These are phyloP conservation scores for Pseudomugil gertrudae DNA, from an alignment of 2,797 vertebrate species.

Conservation along the genomic window DNA sequence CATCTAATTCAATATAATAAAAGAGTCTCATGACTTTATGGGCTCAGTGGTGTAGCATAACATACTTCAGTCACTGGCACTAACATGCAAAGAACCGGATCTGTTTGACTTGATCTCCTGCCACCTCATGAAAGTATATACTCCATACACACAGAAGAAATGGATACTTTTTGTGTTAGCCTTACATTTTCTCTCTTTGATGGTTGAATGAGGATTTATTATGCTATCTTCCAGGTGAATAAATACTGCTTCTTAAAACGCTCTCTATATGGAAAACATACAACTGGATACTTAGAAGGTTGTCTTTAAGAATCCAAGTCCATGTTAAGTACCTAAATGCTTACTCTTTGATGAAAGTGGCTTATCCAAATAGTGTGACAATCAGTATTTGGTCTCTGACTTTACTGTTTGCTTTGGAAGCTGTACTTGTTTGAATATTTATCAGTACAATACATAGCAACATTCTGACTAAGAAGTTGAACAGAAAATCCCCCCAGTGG, in stretches of 20 bases:
- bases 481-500: conserved; percentile 13
- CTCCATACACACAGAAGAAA: conserved; percentile 7
- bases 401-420: conserved; percentile 69
- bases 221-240: conserved; percentile 10
- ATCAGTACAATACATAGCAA: conserved; percentile 13
- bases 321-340: conserved; percentile 13
- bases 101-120: conserved; percentile 49
- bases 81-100: conserved; percentile 4
- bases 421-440: conserved; percentile 30
- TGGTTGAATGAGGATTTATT: neutral
- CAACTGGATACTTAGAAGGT: neutral
- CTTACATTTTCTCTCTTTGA: conserved; percentile 23
- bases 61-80: conserved; percentile 18
- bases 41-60: conserved; percentile 28
- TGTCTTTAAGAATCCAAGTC: neutral
- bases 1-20: conserved; percentile 47
- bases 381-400: conserved; percentile 56
- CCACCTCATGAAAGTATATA: conserved; percentile 33
- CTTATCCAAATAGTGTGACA: conserved; percentile 51
- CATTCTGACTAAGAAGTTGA: conserved; percentile 27
- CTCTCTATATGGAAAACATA: conserved; percentile 4
- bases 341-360: conserved; percentile 37
- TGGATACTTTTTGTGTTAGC: neutral
- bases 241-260: neutral
- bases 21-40: conserved; percentile 35